Conservation (phyloP, 53 echinoderm and acorn worm genomes). For the Zoroaster sp. region DNA sequence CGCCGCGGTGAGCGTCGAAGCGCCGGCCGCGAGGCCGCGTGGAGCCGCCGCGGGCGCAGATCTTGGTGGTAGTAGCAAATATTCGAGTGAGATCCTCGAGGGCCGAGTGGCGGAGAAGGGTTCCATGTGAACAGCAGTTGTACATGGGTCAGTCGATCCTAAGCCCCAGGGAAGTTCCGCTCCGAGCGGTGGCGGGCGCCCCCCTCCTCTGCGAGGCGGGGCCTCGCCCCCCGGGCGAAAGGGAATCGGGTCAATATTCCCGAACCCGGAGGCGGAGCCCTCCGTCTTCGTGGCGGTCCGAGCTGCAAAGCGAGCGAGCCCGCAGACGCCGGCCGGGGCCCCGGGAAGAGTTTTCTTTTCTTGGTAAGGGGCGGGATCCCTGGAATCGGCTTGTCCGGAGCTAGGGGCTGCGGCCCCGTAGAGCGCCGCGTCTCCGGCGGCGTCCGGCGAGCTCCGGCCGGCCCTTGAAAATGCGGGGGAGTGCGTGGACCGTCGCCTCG, state of each 20-base stretch:
- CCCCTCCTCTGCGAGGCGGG: constrained; percentile 43
- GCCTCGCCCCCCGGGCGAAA: constrained; percentile 36
- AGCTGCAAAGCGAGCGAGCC: constrained; percentile 78
- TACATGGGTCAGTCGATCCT: too few relatives aligned
- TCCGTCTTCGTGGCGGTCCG: constrained; percentile 31
- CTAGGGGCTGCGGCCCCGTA: constrained; percentile 71
- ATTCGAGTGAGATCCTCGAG: constrained; percentile 72
- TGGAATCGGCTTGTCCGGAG: constrained; percentile 55
- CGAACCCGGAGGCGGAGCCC: constrained; percentile 71
- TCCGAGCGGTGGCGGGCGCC: constrained; percentile 67
- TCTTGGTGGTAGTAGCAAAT: too few relatives aligned
- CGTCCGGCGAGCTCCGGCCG: constrained; percentile 80
- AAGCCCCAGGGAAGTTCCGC: constrained; percentile 74
- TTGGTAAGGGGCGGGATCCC: constrained; percentile 66
- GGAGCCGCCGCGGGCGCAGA: constrained; percentile 83
- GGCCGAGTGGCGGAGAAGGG: constrained; percentile 68
- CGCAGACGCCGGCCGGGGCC: constrained; percentile 81
- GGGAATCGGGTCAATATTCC: constrained; percentile 75
- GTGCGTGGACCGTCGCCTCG: constrained; percentile 77
- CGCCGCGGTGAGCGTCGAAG: too few relatives aligned
- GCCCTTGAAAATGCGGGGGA: constrained; percentile 79
- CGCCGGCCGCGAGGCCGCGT: too few relatives aligned
- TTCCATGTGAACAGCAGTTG: constrained; percentile 69
- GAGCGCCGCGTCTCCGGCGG: constrained; percentile 81
- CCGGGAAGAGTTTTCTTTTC: constrained; percentile 88